Conservation (phyloP, 2,113 vertebrate genomes). For the Pomatostomus ruficeps region DNA sequence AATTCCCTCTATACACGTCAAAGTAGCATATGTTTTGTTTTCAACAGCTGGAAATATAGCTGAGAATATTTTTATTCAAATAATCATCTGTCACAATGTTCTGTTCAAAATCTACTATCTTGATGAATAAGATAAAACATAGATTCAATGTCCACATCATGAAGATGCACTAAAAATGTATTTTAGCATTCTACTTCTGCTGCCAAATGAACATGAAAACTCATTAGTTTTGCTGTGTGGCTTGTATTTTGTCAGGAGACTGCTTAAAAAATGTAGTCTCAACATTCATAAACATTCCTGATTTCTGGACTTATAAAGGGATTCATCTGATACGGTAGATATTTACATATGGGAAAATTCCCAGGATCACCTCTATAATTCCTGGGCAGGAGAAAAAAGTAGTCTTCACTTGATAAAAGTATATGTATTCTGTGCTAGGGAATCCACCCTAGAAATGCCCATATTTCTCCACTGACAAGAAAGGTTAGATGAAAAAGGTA, state of each 20-base stretch:
- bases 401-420: neutral
- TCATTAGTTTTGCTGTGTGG: neutral
- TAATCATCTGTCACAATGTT: neutral
- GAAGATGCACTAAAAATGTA: neutral
- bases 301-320: neutral
- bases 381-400: fast-evolving
- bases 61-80: neutral
- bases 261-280: neutral
- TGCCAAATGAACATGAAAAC: neutral
- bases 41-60: neutral
- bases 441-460: neutral
- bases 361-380: neutral
- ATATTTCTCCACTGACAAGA: neutral
- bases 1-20: neutral
- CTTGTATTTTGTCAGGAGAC: neutral
- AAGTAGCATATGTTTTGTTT: neutral
- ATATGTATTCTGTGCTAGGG: neutral
- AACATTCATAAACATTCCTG: neutral
- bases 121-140: neutral
- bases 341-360: neutral
- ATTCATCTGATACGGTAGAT: neutral
- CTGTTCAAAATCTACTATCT: neutral
- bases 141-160: neutral
- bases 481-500: neutral
- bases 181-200: neutral